These are phyloP conservation scores for Petrolisthes cinctipes DNA, from an alignment of 2,888 invertebrate species.

Conservation along the genomic window DNA sequence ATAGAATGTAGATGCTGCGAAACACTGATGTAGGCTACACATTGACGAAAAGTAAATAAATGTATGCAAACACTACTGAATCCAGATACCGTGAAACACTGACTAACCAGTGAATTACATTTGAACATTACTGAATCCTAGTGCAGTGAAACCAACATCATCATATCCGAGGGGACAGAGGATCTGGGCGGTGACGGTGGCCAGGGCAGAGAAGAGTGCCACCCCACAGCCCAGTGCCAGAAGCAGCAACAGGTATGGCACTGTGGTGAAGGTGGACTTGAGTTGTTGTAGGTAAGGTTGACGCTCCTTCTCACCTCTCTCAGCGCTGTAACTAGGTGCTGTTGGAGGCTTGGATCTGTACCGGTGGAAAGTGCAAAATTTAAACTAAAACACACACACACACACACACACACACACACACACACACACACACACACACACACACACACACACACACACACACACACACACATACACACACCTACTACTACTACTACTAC, in stretches of 20 bases:
- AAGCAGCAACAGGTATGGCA: conserved; percentile 55
- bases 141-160: conserved; percentile 40
- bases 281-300: conserved; percentile 58
- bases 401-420: neutral
- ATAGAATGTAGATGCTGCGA: too few species aligned
- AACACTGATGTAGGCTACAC: too few species aligned
- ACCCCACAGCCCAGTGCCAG: conserved; percentile 56
- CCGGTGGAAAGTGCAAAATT: neutral
- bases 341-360: conserved; percentile 59
- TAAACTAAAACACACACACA: neutral
- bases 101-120: too few species aligned
- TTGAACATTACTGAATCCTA: too few species aligned
- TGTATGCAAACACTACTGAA: too few species aligned
- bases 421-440: too few species aligned
- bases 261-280: conserved; percentile 53
- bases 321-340: conserved; percentile 59
- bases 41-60: too few species aligned
- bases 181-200: conserved; percentile 60
- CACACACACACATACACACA: too few species aligned
- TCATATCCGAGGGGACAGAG: conserved; percentile 63
- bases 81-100: too few species aligned
- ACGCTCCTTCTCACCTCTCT: conserved; percentile 21
- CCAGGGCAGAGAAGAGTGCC: conserved; percentile 53
- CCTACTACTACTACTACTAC: too few species aligned
- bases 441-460: too few species aligned